Evolutionary conservation across 2,888 invertebrate genomes (phyloP), one percentile per base, ranked within the genome.

Genomic region (Xestia sexstrigata): DNA sequence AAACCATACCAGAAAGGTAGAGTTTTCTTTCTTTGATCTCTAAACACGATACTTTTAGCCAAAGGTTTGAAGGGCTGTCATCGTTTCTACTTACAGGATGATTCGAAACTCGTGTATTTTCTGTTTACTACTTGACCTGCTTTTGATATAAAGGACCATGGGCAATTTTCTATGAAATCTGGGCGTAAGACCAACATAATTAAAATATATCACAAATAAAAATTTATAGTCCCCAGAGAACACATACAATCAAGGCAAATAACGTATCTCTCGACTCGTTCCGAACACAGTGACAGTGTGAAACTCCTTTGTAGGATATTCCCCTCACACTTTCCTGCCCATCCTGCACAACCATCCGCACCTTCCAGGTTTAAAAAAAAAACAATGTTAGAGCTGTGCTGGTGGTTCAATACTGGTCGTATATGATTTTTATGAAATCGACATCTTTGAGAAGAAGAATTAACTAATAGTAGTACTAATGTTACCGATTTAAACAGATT

Each of bases 31-130:
- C 63, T 55, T 70, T 49, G 47, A 78, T 65, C 70, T 47, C n/a
- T 30, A 49, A 70, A 69, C 5, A n/a, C 15, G 58, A 79, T 15
- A 70, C 65, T 58, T 70, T 70, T 76, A 47, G 15, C 20, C 15
- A 39, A 69, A 49, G 30, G 52, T 62, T 23, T 78, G 23, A 30
- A 55, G 17, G 47, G 45, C 1, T 26, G 17, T 42, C 30, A 66
- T 58, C 15, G 30, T 42, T 49, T 60, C 45, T 62, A 26, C 35
- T 78, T 35, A n/a, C 39, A 69, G 15, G 30, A 20, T 60, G 39
- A 66, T 77, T 49, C 13, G 23, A 58, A 65, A 47, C 30, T 49
- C 13, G 17, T 39, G 23, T 73, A n/a, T 58, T 55, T 65, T 23
- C 9, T 0, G 76, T 42, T 42, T 17, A 47, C 13, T 45, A 52